Evolutionary conservation across 2,797 vertebrate genomes (phyloP), one percentile per base, ranked within the genome.

Genomic region (Cyprinodon diabolis): DNA sequence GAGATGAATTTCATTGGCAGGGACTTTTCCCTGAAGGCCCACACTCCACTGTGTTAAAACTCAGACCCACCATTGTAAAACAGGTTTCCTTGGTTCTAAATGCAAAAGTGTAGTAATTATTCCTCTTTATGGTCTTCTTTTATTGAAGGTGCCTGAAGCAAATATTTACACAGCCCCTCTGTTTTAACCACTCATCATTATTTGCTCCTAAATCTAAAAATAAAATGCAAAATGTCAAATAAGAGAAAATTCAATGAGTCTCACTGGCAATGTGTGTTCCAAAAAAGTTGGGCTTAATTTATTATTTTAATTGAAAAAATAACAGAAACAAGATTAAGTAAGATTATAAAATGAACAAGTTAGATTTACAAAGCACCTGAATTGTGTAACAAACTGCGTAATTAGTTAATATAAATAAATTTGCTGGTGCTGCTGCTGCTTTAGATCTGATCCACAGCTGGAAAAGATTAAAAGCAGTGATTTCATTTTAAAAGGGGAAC

Each of bases 391-490:
- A 30, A 30, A 30, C 30, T 30, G 30, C 30, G 30, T 30, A 30
- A 30, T 30, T 30, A 30, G 30, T 30, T 30, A 3, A 30, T 30
- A 30, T 30, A 30, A 30, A 30, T 30, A 30, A 30, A 30, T 30
- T 3, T 71, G 51, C 69, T 83, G 78, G 15, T 79, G 37, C 66
- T 93, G 8, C 78, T 93, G 75, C 78, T 88, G 49, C 74, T 91
- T 1, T 88, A 87, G 80, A 80, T 65, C 47, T 60, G 87, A 69
- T 68, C 68, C 0, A 47, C 40, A 0, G 8, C 30, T 30, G 30
- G 30, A 30, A 30, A 30, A 30, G 30, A 30, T 51, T 51, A 15
- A 51, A 60, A 60, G 19, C 19, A 6, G 56, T 30, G 1, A 60
- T 58, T 58, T 35, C 6, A 35, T 35, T 58, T 58, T 30, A 58